Evolutionary conservation across 2,797 vertebrate species (phyloP).

Genomic region (Eulemur mongoz): DNA sequence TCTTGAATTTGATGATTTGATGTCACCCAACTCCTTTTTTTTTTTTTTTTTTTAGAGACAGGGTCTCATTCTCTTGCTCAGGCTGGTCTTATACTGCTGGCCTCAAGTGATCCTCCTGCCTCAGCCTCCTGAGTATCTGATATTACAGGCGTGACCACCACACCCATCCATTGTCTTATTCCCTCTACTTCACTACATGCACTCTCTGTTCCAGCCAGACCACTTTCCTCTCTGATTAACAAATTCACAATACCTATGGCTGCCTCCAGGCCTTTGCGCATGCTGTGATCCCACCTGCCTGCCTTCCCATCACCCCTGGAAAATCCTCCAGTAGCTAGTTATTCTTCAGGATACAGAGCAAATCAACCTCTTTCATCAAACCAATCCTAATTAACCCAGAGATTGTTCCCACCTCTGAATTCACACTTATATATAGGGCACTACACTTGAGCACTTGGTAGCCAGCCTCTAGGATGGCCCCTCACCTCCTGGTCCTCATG

Average conservation of each 20-base stretch:
- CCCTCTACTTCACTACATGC: neutral
- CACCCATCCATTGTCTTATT: neutral
- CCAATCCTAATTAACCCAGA: neutral
- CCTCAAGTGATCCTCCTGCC: no score
- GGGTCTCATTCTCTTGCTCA: no score
- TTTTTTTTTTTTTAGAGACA: no score
- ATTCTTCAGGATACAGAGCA: neutral
- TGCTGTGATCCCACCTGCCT: neutral
- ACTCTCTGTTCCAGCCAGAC: neutral
- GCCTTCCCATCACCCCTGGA: neutral
- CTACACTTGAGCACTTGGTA: neutral
- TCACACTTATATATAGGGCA: neutral
- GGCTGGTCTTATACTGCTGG: no score
- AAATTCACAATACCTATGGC: neutral
- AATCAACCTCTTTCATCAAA: neutral
- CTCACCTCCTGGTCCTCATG: fast-evolving
- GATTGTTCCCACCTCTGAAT: neutral
- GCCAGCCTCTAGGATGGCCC: neutral
- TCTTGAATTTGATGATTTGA: neutral
- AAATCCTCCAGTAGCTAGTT: neutral
- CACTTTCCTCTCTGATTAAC: neutral
- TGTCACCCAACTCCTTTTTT: neutral
- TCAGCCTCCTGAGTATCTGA: no score
- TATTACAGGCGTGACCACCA: no score
- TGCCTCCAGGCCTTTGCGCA: neutral